Base-by-base conservation (phyloP, 2,113 vertebrate species). In the Amblyopsis rosae region DNA sequence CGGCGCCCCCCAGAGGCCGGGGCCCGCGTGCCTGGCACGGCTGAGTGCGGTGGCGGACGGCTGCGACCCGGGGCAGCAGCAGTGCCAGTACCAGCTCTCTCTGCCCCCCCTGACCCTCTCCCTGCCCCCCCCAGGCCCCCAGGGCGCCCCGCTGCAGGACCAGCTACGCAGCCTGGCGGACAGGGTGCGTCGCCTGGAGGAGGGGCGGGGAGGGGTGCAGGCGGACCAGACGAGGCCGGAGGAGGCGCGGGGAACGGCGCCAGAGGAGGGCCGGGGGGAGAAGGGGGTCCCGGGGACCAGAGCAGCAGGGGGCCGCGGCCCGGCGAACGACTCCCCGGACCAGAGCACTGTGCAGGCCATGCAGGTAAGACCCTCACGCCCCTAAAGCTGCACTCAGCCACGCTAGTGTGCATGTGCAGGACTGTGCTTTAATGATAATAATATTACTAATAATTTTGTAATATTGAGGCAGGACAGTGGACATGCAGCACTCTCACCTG, bases 41-140 rank as follows among this genome's bases (percentile, higher is more conserved):
- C 92, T 94, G 72, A 98, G 97, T 69, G 86, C 89, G 59, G 75
- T 66, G 66, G 82, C 87, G 0, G 87, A 84, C 10, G 17, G 67
- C 6, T 53, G 69, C 15, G 46, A 62, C 58, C 87, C 86, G 45
- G 93, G 93, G 49, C 91, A 83, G 3, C 95, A 93, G 5, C 92
- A 95, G 2, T 99, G 97, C 70, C 90, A 92, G 0, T 96, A 95
- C 76, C 95, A 96, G 91, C 88, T 99, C 74, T 93, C 84, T 56
- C 78, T 99, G 85, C 98, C 98, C 60, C 89, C 93, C 0, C 87
- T 99, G 84, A 95, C 95, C 62, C 87, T 99, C 59, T 94, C 97
- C 91, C 88, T 99, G 64, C 96, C 98, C 6, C 93, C 89, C 83
- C 92, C 35, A 41, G 5, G 35, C 35, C 35, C 93, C 96, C 69